Evolutionary conservation across 2,113 vertebrate species (phyloP).

Genomic region (Phrynosoma blainvillii): DNA sequence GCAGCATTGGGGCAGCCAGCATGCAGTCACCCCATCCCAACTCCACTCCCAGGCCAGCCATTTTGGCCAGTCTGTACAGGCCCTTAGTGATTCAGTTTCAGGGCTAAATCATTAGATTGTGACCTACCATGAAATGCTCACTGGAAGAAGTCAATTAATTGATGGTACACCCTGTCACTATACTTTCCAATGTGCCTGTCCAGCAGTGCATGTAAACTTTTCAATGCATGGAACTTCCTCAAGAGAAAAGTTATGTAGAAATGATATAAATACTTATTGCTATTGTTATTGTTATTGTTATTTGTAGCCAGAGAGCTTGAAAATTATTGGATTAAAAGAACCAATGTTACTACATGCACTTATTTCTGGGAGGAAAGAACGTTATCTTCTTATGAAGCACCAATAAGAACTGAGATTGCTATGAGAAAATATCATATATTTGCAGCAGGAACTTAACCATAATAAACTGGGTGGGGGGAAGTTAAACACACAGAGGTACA

Average conservation of each 20-base stretch:
- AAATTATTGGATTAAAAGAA: neutral
- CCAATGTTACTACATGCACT: too few species aligned
- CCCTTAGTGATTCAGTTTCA: neutral
- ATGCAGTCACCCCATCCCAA: too few species aligned
- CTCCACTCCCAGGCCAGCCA: too few species aligned
- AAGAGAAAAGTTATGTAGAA: neutral
- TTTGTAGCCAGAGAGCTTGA: neutral
- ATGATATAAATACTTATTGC: neutral
- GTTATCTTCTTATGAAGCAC: too few species aligned
- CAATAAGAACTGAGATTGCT: slow-evolving; percentile 14
- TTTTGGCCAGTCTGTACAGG: too few species aligned
- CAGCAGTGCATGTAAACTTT: neutral
- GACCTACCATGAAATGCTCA: neutral
- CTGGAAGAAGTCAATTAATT: too few species aligned
- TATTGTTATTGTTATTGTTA: too few species aligned
- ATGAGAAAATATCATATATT: slow-evolving; percentile 26
- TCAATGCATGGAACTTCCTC: neutral
- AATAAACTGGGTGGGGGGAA: slow-evolving; percentile 42
- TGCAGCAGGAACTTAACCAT: slow-evolving; percentile 57
- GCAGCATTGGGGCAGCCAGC: too few species aligned
- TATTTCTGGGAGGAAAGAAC: too few species aligned
- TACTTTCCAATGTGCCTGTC: neutral
- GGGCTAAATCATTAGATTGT: neutral
- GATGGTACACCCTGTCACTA: neutral
- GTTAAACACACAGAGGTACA: neutral